Evolutionary conservation across 2,797 vertebrate genomes (phyloP), one percentile per base, ranked within the genome.

Genomic region (Lacerta bilineata): DNA sequence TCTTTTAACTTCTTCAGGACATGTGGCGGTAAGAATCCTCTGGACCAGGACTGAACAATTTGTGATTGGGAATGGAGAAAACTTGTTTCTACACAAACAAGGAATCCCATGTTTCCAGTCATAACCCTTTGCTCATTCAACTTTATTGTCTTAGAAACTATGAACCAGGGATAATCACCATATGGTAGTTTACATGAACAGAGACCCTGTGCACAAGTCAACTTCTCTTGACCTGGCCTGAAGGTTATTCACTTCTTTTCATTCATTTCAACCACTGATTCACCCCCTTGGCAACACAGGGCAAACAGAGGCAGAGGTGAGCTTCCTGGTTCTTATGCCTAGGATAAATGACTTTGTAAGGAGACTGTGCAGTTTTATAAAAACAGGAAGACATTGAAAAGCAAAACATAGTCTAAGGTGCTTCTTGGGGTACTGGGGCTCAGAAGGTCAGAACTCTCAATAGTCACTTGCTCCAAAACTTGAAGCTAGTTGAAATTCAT

Each of bases 1-100:
- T 86, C 25, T 91, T 89, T 15, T 82, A 71, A 89, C 82, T 93
- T 95, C 90, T 93, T 86, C 94, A 91, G 94, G 84, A 43, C 81
- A 3, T 72, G 50, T 23, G n/a, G 41, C 80, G 88, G n/a, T 90
- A 91, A 91, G 83, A 91, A 95, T n/a, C 10, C 13, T 50, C 25
- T 41, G 46, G 41, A 46, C 4, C 25, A 46, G 9, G 3, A 3
- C 61, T 68, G 39, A 3, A 68, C 25, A 82, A 43, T 23, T 8
- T 61, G 55, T 5, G 61, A 64, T 7, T 64, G 20, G 5, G 61
- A 23, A 23, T 64, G 61, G 61, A 64, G 61, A 64, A 64, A 64
- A 18, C 61, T 64, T 18, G 13, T 55, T 55, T 55, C 50, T 55
- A 55, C 3, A 55, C 50, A 55, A 55, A 55, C 13, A 55, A 55